These are phyloP conservation scores for Notolepis coatsorum DNA, from an alignment of 2,797 vertebrate genomes.

Conservation along the genomic window DNA sequence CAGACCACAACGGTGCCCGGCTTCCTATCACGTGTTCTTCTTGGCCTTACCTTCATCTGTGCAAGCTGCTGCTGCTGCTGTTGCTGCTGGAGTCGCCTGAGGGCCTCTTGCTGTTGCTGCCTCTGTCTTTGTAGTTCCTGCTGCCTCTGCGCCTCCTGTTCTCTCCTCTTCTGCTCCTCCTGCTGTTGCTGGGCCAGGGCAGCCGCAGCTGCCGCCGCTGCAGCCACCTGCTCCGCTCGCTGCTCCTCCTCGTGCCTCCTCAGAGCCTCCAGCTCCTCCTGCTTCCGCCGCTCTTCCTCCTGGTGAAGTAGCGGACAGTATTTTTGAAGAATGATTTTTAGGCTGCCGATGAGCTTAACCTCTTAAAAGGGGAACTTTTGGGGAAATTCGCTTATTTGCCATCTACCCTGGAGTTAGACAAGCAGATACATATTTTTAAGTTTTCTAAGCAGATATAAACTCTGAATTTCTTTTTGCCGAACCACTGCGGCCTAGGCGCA, in stretches of 20 bases:
- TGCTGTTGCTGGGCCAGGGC: constrained; percentile 90
- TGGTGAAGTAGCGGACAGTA: constrained; percentile 38
- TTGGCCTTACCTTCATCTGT: constrained; percentile 90
- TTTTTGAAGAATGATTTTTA: background rate
- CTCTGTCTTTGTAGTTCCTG: constrained; percentile 93
- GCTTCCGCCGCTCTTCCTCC: constrained; percentile 84
- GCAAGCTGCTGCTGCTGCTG: constrained; percentile 97
- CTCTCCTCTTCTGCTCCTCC: constrained; percentile 86
- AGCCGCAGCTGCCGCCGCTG: constrained; percentile 81
- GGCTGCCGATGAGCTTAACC: too few relatives aligned
- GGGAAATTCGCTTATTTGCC: too few relatives aligned
- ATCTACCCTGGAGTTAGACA: too few relatives aligned
- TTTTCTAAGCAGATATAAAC: too few relatives aligned
- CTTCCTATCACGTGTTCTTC: constrained; percentile 45
- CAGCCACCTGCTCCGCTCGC: constrained; percentile 90
- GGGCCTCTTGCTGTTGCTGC: constrained; percentile 95
- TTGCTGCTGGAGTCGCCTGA: constrained; percentile 92
- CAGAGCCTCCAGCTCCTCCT: constrained; percentile 93
- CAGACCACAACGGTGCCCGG: background rate
- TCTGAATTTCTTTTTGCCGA: too few relatives aligned
- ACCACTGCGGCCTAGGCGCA: too few relatives aligned
- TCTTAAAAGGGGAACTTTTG: too few relatives aligned
- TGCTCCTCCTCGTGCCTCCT: constrained; percentile 90
- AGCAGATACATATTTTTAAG: too few relatives aligned
- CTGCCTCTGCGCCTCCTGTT: constrained; percentile 91